Conservation (phyloP, 2,888 invertebrate genomes). For the Leucoptera coffeella region DNA sequence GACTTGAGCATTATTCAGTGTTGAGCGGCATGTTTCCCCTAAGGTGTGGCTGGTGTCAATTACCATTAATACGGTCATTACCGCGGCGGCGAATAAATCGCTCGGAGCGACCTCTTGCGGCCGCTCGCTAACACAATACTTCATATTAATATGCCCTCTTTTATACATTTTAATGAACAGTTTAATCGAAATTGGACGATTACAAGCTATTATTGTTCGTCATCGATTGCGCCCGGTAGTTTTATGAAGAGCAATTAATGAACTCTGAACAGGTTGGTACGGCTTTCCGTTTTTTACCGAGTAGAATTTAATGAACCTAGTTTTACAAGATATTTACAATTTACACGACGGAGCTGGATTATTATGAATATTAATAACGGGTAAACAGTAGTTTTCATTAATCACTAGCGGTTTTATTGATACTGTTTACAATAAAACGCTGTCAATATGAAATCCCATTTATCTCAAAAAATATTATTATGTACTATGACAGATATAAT, state of each 20-base stretch:
- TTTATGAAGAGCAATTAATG: slow-evolving; percentile 6
- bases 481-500: too few species aligned
- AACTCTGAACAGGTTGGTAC: slow-evolving; percentile 3
- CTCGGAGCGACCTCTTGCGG: slow-evolving; percentile 12
- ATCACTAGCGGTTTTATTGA: too few species aligned
- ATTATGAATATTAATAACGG: too few species aligned
- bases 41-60: slow-evolving; percentile 31
- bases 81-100: slow-evolving; percentile 34
- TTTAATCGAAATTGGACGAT: slow-evolving; percentile 9
- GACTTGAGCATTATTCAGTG: slow-evolving; percentile 24
- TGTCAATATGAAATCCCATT: too few species aligned
- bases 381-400: too few species aligned
- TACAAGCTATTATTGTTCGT: slow-evolving; percentile 6
- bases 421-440: too few species aligned
- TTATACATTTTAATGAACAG: slow-evolving; percentile 12
- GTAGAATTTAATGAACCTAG: slow-evolving; percentile 4
- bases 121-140: slow-evolving; percentile 10
- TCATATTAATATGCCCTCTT: slow-evolving; percentile 11
- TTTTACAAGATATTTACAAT: too few species aligned
- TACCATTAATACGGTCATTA: slow-evolving; percentile 43
- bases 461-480: too few species aligned
- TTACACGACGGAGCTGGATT: too few species aligned
- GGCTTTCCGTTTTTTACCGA: slow-evolving; percentile 1
- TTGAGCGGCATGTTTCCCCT: slow-evolving; percentile 15
- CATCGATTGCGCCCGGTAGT: slow-evolving; percentile 4